Evolutionary conservation across 2,888 invertebrate genomes (phyloP).

Genomic region (Endomychus coccineus): DNA sequence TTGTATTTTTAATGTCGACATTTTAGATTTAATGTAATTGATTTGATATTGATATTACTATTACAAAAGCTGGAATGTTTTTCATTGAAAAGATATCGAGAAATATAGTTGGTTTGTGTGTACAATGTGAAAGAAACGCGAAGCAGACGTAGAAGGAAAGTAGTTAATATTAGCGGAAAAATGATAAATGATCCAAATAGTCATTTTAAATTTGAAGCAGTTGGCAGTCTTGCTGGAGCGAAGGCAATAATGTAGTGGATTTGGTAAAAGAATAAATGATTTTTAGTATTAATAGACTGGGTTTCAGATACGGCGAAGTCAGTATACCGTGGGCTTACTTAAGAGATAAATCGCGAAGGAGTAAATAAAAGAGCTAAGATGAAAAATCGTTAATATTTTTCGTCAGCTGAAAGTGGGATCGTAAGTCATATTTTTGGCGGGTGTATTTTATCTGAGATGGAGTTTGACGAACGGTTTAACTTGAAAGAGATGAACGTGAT

Average conservation of each 20-base stretch:
- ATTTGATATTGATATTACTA: too few relatives aligned
- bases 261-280: slow-evolving; percentile 8
- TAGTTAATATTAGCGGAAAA: too few relatives aligned
- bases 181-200: too few relatives aligned
- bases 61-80: too few relatives aligned
- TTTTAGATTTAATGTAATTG: too few relatives aligned
- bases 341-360: slow-evolving; percentile 33
- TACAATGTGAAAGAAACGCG: too few relatives aligned
- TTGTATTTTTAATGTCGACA: too few relatives aligned
- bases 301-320: slow-evolving; percentile 2
- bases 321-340: slow-evolving; percentile 9
- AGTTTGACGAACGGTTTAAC: slow-evolving; percentile 34
- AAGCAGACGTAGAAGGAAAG: too few relatives aligned
- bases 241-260: slow-evolving; percentile 1
- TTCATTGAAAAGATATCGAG: too few relatives aligned
- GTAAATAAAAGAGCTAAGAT: slow-evolving; percentile 35
- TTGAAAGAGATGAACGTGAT: slow-evolving; percentile 32
- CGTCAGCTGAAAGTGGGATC: slow-evolving; percentile 30
- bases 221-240: too few relatives aligned
- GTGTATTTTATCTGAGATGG: slow-evolving; percentile 37
- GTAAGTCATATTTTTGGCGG: slow-evolving; percentile 39
- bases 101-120: too few relatives aligned
- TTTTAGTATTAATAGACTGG: slow-evolving; percentile 8
- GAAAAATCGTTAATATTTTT: slow-evolving; percentile 38
- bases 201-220: too few relatives aligned